Base-by-base conservation (phyloP, 2,888 invertebrate species). In the Anticlea derivata region DNA sequence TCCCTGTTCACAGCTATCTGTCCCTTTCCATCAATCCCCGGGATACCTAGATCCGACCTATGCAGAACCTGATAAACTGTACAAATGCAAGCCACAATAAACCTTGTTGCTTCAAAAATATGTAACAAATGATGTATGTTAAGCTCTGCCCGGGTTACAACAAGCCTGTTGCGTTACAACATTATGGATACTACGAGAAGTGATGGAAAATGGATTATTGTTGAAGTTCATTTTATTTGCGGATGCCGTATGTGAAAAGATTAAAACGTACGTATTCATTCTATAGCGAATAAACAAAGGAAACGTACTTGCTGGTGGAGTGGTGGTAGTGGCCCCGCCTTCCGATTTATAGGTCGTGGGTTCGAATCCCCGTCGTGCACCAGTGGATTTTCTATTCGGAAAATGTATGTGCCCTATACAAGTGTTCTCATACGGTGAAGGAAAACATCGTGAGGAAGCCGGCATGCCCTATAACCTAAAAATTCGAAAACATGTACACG, bases 21-120 rank as follows among this genome's bases (percentile, higher is more conserved):
- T 85, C 86, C 73, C 83, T 64, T 67, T 86, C 80, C 67, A 63
- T 70, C 76, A 65, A 65, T 29, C 61, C 73, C 86, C 83, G 82
- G 83, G 72, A 78, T 76, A 79, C 80, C 80, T 78, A 81, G 75
- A 79, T 83, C 71, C 73, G 70, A 50, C 61, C 52, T 56, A 60
- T 67, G 68, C 67, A 70, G 66, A 73, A 67, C 66, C 63, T 61
- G 65, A 46, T 12, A 27, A 30, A 30, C 20, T 61, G 26, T 26
- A 54, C 54, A 48, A 45, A 46, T 43, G 49, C 70, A 66, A 56
- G 58, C 69, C 58, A 84, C 69, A 61, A 62, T 75, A 50, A 61
- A 66, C 80, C 69, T 72, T 84, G 75, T 58, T 52, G 26, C 62
- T 33, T 2, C 27, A 37, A 53, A 39, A 34, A 30, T 48, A 45